Percentiles rank a stretch among this genome's conserved stretches.
Conservation (phyloP, 2,797 vertebrate species). For the Chelon labrosus region DNA sequence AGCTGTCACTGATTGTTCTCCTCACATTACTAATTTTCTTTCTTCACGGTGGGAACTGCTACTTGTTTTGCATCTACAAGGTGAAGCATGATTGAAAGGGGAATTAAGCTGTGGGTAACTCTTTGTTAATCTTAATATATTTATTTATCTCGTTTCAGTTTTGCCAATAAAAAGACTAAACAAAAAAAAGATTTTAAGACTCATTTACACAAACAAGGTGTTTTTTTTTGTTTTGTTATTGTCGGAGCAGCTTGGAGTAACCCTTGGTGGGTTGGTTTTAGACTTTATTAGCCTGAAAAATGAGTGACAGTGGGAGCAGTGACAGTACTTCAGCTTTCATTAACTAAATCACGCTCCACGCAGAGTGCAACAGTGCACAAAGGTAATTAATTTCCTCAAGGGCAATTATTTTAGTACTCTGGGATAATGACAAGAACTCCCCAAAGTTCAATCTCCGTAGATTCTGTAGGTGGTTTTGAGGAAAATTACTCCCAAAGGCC, state of each 20-base stretch:
- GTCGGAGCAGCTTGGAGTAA: constrained; percentile 19
- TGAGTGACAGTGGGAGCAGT: constrained; percentile 70
- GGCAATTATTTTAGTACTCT: constrained; percentile 83
- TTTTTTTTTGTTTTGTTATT: too few relatives aligned
- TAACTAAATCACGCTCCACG: constrained; percentile 77
- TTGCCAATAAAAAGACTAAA: background rate
- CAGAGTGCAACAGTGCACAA: constrained; percentile 75
- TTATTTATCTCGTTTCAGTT: constrained; percentile 2
- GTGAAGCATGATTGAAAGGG: constrained; percentile 6
- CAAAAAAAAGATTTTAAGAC: background rate
- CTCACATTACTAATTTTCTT: constrained; percentile 49
- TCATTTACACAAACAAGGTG: too few relatives aligned
- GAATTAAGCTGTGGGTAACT: background rate
- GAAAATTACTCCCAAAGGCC: constrained; percentile 58
- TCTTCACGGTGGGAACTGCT: constrained; percentile 17
- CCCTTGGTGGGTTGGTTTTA: constrained; percentile 10
- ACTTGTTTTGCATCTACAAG: constrained; percentile 37
- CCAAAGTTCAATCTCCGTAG: constrained; percentile 67
- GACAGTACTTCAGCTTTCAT: constrained; percentile 79
- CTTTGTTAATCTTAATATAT: background rate
- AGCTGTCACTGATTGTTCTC: constrained; percentile 46
- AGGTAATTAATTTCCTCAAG: constrained; percentile 88
- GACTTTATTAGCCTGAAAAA: constrained; percentile 78
- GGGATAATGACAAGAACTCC: constrained; percentile 78
- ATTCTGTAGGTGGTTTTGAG: constrained; percentile 55